Base-by-base conservation (phyloP, 2,113 vertebrate genomes). In the Glaucidium brasilianum region DNA sequence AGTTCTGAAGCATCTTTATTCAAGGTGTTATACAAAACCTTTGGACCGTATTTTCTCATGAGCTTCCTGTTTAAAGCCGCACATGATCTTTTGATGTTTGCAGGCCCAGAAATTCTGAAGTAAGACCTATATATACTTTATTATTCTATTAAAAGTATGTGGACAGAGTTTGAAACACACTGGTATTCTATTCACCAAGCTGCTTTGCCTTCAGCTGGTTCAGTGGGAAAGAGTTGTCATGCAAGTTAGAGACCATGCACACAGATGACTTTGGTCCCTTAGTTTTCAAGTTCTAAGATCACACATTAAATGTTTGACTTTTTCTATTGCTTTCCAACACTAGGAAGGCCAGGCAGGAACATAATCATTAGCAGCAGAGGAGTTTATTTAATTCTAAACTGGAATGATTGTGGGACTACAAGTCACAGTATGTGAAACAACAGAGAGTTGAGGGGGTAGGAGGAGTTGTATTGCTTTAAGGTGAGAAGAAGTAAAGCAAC, bases 31-130 rank as follows among this genome's bases (percentile, higher is more conserved):
- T 99, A 99, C 92, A 98, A 98, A 94, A 98, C 99, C 29, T 99
- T 99, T 10, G 99, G 99, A 22, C 99, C 99, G 2, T 99, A 99
- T 97, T 99, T 99, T 96, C 98, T 99, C 92, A 98, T 99, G 98
- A 99, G 99, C 97, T 99, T 98, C 93, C 66, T 99, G 16, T 99
- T 99, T 78, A 99, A 99, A 98, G 96, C 99, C 89, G 69, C 98
- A 55, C 99, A 99, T 10, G 99, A 99, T 91, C 83, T 99, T 78
- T 98, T 99, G 96, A 99, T 99, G 99, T 99, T 99, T 71, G 78
- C 98, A 0, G 99, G 99, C 59, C 99, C 99, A 0, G 98, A 98
- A 97, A 98, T 99, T 96, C 96, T 99, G 69, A 98, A 98, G 99
- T 99, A 97, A 98, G 98, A 53, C 19, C 27, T 58, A 4, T 29